These are phyloP conservation scores for Pterostichus madidus DNA, from an alignment of 2,888 invertebrate genomes.

Conservation along the genomic window DNA sequence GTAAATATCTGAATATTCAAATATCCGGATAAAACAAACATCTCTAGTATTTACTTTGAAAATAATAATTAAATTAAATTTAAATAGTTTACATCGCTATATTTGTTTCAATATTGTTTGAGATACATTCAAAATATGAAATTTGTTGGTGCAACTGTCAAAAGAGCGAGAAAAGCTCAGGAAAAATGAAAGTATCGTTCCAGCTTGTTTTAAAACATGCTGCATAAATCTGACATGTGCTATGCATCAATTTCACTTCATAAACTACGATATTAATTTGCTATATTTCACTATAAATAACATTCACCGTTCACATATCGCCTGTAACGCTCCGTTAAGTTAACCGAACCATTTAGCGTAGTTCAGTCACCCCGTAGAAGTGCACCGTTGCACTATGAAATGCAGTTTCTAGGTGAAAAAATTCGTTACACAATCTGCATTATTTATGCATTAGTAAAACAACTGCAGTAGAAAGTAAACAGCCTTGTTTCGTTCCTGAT, in stretches of 20 bases:
- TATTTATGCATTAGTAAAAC: constrained; percentile 18
- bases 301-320: constrained; percentile 37
- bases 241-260: constrained; percentile 19
- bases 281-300: constrained; percentile 39
- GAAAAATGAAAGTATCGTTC: too few relatives aligned
- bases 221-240: neutral
- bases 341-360: constrained; percentile 45
- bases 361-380: constrained; percentile 33
- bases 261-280: constrained; percentile 16
- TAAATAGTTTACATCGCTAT: too few relatives aligned
- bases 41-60: too few relatives aligned
- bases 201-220: too few relatives aligned
- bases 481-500: neutral
- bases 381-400: constrained; percentile 35
- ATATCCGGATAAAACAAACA: too few relatives aligned
- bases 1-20: too few relatives aligned
- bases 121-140: too few relatives aligned
- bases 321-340: constrained; percentile 45
- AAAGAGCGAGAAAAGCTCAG: too few relatives aligned
- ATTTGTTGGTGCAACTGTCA: too few relatives aligned
- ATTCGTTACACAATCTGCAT: constrained; percentile 28
- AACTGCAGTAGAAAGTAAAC: constrained; percentile 46
- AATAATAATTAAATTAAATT: too few relatives aligned
- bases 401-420: constrained; percentile 47
- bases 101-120: too few relatives aligned